Conservation (phyloP, 2,797 vertebrate species). For the Amniataba percoides region DNA sequence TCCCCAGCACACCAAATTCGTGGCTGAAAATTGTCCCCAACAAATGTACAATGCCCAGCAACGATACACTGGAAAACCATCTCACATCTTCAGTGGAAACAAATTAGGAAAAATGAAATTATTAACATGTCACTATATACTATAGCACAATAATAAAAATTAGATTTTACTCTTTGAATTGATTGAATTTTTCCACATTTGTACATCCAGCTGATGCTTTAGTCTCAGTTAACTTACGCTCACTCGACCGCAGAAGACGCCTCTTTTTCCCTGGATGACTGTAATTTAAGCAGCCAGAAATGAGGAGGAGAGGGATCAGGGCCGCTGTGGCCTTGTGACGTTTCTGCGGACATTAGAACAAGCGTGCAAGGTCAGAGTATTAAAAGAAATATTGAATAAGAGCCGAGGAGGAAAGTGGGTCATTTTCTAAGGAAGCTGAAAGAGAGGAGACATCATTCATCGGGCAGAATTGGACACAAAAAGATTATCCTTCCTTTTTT, state of each 20-base stretch:
- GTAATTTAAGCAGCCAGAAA: constrained; percentile 26
- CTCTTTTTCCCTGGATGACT: constrained; percentile 1
- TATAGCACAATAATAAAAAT: too few species aligned
- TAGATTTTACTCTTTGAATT: too few species aligned
- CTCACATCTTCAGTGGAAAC: neutral
- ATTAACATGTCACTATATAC: too few species aligned
- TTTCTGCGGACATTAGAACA: neutral
- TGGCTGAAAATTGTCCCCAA: neutral
- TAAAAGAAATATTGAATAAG: constrained; percentile 10
- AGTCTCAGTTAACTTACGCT: neutral
- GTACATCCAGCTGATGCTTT: neutral
- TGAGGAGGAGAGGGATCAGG: constrained; percentile 17
- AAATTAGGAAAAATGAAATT: neutral
- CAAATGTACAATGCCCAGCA: neutral
- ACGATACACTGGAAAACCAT: neutral
- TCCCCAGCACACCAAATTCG: neutral
- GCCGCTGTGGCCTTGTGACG: neutral
- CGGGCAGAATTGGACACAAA: neutral
- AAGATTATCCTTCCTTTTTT: constrained; percentile 4
- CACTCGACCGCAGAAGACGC: neutral
- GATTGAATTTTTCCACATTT: neutral
- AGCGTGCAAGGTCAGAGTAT: neutral
- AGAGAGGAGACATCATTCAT: neutral
- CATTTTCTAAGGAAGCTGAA: neutral
- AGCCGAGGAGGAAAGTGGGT: neutral